Percentiles rank a stretch among this genome's conserved stretches.
Evolutionary conservation across 2,888 invertebrate genomes (phyloP).

Genomic region (Tinea trinotella): DNA sequence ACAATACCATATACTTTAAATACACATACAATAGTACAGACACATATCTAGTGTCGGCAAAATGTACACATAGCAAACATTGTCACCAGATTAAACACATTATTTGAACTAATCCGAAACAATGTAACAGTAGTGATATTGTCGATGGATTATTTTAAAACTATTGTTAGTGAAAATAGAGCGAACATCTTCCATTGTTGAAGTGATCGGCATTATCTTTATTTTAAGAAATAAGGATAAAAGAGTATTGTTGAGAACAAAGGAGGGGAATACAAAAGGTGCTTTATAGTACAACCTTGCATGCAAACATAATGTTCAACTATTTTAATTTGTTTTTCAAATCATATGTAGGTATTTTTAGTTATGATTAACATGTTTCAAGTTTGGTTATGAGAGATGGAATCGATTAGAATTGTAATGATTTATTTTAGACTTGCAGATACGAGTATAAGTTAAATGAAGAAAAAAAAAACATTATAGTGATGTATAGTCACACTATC

Average conservation of each 20-base stretch:
- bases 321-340: conserved; percentile 1
- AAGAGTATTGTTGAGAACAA: conserved; percentile 13
- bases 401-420: too few relatives aligned
- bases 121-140: conserved; percentile 16
- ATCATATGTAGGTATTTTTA: too few relatives aligned
- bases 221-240: conserved; percentile 25
- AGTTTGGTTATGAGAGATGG: too few relatives aligned
- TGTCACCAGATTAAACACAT: conserved; percentile 15
- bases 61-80: conserved; percentile 14
- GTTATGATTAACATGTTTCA: too few relatives aligned
- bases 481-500: too few relatives aligned
- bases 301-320: background rate
- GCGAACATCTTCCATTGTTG: conserved; percentile 15
- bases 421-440: too few relatives aligned
- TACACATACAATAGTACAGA: background rate
- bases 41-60: background rate
- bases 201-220: conserved; percentile 24
- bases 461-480: too few relatives aligned
- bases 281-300: background rate
- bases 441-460: too few relatives aligned
- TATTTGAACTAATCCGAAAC: conserved; percentile 13
- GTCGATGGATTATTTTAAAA: conserved; percentile 23
- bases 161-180: conserved; percentile 27
- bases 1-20: too few relatives aligned
- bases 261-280: background rate